A percentile compares a stretch with the other conserved stretches of the same genome.
Conservation (phyloP, 2,113 vertebrate genomes). For the Embiotoca jacksoni region DNA sequence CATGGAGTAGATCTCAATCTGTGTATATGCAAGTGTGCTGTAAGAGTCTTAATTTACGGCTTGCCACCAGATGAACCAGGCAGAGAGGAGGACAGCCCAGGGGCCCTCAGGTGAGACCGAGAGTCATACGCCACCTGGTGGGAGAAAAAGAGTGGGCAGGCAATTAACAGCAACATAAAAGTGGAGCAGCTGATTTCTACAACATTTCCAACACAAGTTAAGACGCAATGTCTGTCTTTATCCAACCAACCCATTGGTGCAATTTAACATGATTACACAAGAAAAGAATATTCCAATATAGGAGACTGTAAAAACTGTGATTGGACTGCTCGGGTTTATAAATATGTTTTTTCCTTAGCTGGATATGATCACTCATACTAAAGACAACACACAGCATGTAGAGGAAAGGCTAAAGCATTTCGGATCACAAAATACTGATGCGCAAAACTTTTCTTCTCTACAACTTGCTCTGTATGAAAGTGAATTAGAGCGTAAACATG, state of each 20-base stretch:
- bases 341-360: background rate
- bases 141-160: background rate
- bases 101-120: conserved; percentile 88
- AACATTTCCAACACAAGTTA: background rate
- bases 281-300: background rate
- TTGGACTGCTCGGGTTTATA: background rate
- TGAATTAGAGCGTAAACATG: conserved; percentile 33
- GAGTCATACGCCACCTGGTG: conserved; percentile 88
- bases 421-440: no score
- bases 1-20: background rate
- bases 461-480: background rate
- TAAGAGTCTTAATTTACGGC: conserved; percentile 85
- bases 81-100: conserved; percentile 86
- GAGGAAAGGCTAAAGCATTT: background rate
- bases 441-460: background rate
- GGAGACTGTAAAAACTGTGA: background rate
- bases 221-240: background rate
- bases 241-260: background rate
- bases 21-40: background rate
- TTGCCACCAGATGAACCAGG: conserved; percentile 88
- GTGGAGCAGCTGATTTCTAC: background rate
- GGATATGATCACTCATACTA: background rate
- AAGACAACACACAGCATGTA: background rate
- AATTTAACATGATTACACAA: background rate
- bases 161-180: background rate